Conservation (phyloP, 2,797 vertebrate genomes). For the Paguma larvata region DNA sequence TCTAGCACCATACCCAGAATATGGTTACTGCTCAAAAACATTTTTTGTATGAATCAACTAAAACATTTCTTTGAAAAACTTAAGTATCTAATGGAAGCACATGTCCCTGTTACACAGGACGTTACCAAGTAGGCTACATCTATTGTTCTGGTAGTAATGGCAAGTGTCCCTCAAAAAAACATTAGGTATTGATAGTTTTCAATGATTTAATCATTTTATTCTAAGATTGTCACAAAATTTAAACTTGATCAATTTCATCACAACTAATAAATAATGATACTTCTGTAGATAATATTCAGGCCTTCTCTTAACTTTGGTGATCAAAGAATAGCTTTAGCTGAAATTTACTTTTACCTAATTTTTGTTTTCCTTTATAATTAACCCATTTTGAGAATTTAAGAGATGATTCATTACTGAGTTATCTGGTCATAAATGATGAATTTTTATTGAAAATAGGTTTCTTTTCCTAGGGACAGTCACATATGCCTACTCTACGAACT, state of each 20-base stretch:
- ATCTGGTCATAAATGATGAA: neutral
- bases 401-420: neutral
- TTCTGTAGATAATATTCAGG: neutral
- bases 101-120: neutral
- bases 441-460: neutral
- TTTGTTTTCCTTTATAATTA: neutral
- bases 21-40: neutral
- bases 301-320: neutral
- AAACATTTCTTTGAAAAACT: neutral
- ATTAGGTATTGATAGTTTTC: neutral
- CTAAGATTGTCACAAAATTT: neutral
- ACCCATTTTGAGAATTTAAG: neutral
- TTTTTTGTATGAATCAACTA: neutral
- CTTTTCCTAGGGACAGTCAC: neutral
- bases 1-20: neutral
- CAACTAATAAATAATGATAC: neutral
- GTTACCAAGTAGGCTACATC: neutral
- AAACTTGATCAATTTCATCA: neutral
- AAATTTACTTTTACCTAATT: conserved; percentile 2
- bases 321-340: conserved; percentile 18
- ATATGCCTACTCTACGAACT: neutral
- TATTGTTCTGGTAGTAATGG: neutral
- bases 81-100: neutral
- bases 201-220: neutral
- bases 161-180: neutral